Evolutionary conservation across 2,888 invertebrate genomes (phyloP), one percentile per base, ranked within the genome.

Genomic region (Maniola hyperantus): DNA sequence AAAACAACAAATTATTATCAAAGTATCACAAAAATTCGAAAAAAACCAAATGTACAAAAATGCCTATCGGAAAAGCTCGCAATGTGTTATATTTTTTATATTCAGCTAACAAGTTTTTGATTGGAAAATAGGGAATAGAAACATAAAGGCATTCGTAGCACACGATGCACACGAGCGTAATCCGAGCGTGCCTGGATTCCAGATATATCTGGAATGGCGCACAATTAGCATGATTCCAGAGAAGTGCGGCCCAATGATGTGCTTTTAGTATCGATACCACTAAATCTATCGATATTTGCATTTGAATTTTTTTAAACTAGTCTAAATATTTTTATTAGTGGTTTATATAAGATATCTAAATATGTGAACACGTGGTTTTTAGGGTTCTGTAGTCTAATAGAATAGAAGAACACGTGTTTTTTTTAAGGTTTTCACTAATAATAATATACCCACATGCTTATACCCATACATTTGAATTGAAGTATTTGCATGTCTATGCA

Each of bases 121-220:
- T 33, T 53, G 51, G 51, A 53, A 53, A 53, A 53, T 11, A 13
- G 13, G n/a, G 11, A 53, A 53, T 53, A 53, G 33, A 51, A 58
- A 36, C 53, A 53, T 15, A 36, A 54, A 54, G 34, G 54, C 34
- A 15, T 54, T 34, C 54, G 15, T 34, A 5, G 39, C 57, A 44
- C 20, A 26, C 20, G 44, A 13, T 51, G 51, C 51, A 33, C 51
- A n/a, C 6, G 26, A 26, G n/a, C 13, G 51, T 53, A 53, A 33
- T 13, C 51, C 33, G 26, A 13, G 33, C 51, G 51, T 26, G 13
- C 33, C 13, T 26, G 26, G 18, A 46, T 46, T 46, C 46, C 46
- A 7, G 15, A 46, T 46, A 15, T 44, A 42, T 13, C 39, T 42
- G 42, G 10, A 26, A 26, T 44, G 26, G 42, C 54, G 34, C 13